Evolutionary conservation across 2,113 vertebrate genomes (phyloP), one percentile per base, ranked within the genome.

Genomic region (Nyctereutes procyonoides): DNA sequence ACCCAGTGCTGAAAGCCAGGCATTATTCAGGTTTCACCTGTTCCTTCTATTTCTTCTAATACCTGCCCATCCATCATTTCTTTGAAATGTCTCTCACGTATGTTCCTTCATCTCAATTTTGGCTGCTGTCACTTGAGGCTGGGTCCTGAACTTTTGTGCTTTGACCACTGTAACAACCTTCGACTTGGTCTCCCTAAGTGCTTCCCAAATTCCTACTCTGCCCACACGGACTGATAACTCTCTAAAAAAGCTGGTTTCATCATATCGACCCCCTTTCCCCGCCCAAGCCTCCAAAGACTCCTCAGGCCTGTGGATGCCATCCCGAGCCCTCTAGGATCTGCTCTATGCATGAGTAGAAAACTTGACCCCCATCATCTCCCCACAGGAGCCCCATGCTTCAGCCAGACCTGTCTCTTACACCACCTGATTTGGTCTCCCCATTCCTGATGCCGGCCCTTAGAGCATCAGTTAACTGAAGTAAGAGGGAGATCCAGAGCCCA

Each of bases 1-100:
- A 67, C 11, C 14, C 56, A 67, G 74, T 28, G 51, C 93, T 60
- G 53, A 88, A 95, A 89, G 48, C 2, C 28, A 38, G n/a, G 32
- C 48, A 77, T 73, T 55, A 53, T 74, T 83, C 16, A 74, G 43
- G 30, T 80, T 95, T 93, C 19, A 60, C 77, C 90, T 13, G 95
- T 74, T 67, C 85, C 62, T 94, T 91, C 35, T 26, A 43, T 58
- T 55, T 92, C 43, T 90, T 91, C 77, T 55, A 67, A 82, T 38
- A 38, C 55, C 74, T 51, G n/a, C n/a, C n/a, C n/a, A 63, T 76
- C 73, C 84, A 2, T 55, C n/a, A 76, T 95, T 6, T 38, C 32
- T 92, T 96, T 85, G 82, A 96, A 95, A 90, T 81, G 19, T 38
- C 55, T 92, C 48, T 91, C 91, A 69, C 12, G 26, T 56, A 38